Conservation (phyloP, 2,888 invertebrate species). For the Seira sanloemensis region DNA sequence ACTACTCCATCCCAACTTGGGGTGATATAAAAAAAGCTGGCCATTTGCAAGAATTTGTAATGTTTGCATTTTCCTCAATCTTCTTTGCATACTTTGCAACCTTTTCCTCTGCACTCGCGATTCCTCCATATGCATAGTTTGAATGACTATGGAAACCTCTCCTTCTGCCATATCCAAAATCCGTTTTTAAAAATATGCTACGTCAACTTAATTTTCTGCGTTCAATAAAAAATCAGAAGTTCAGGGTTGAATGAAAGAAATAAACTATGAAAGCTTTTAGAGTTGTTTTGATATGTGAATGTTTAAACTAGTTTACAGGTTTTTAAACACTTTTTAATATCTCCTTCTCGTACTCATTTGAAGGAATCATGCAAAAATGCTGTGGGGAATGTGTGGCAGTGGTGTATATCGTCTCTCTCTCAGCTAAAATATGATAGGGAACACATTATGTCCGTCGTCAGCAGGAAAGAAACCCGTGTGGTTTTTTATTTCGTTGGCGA, state of each 20-base stretch:
- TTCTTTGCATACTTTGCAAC: neutral
- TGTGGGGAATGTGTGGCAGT: neutral
- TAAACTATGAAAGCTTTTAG: slow-evolving; percentile 51
- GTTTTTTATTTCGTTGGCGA: neutral
- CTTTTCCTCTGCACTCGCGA: neutral
- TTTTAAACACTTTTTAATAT: slow-evolving; percentile 45
- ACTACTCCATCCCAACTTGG: neutral
- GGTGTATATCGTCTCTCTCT: neutral
- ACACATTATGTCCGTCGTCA: neutral
- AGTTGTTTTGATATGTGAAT: slow-evolving; percentile 52
- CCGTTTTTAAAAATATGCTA: neutral
- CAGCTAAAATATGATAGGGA: neutral
- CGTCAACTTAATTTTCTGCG: neutral
- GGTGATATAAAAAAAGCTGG: neutral
- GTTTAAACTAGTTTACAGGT: slow-evolving; percentile 54
- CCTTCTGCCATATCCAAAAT: neutral
- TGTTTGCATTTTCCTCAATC: neutral
- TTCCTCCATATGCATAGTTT: neutral
- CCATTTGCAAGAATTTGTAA: neutral
- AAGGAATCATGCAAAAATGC: neutral
- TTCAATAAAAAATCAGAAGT: slow-evolving; percentile 6
- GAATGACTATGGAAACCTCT: neutral
- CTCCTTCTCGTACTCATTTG: neutral
- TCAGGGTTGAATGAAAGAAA: slow-evolving; percentile 38
- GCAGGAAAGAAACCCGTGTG: neutral